A percentile compares a stretch with the other conserved stretches of the same genome.
These are phyloP conservation scores for Casuarius casuarius DNA, from an alignment of 2,113 vertebrate species.

Conservation along the genomic window DNA sequence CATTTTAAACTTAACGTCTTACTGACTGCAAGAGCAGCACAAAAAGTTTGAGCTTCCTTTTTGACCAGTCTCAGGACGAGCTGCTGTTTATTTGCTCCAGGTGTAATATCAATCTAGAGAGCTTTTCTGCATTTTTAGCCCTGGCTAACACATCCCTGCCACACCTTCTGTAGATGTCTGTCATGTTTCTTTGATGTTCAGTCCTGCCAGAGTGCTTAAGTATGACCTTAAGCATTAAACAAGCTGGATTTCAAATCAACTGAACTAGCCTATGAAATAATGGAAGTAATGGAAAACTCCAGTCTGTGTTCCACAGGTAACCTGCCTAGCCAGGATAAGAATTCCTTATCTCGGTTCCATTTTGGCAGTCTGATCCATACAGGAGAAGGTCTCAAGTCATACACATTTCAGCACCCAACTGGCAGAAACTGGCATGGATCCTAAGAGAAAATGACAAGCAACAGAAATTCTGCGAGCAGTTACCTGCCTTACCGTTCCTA, in stretches of 20 bases:
- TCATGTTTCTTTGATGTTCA: not conserved
- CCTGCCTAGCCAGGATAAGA: not conserved
- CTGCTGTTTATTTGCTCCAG: not conserved
- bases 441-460: not conserved
- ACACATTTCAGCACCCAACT: not conserved
- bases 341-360: not conserved
- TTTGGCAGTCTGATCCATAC: not conserved
- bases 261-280: not conserved
- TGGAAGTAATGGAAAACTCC: not conserved
- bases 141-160: not conserved
- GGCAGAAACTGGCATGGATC: not conserved
- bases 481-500: not conserved
- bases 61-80: not conserved
- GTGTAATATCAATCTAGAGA: not conserved
- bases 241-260: not conserved
- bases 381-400: not conserved
- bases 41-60: not conserved
- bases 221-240: not conserved
- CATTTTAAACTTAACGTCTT: not conserved
- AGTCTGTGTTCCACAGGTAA: not conserved
- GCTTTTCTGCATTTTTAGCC: not conserved
- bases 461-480: not conserved
- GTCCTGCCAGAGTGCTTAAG: not conserved
- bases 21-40: not conserved
- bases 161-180: not conserved